Base-by-base conservation (phyloP, 2,888 invertebrate genomes). In the Pantelozetes paolii region DNA sequence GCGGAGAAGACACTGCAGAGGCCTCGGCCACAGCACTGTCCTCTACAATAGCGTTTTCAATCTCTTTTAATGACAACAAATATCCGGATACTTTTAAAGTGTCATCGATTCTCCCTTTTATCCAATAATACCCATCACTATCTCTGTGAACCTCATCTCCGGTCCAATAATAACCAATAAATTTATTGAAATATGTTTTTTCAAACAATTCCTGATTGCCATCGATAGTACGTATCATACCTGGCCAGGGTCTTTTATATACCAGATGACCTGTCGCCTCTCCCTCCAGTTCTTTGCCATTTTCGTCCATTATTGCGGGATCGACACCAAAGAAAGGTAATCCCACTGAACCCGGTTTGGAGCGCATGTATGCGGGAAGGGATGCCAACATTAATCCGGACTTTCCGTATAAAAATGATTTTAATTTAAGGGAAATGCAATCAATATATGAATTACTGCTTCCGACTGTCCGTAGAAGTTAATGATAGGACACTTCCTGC, bases 391-490 rank as follows among this genome's bases (percentile, higher is more conserved):
- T 92, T 84, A 98, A 97, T 0, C 98, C 98, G 11, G 98, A 98
- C 80, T 80, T 64, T n/a, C 76, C 75, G 57, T 18, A 42, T 23
- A 23, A 23, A 74, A 15, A 42, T 57, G 36, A 69, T 42, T 32
- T 28, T n/a, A 50, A 45, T 71, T 57, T 50, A 42, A 15, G 30
- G 48, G 26, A n/a, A 15, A 5, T 62, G 57, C 40, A 18, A 71
- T 13, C 57, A 18, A 40, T 40, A 45, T 32, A 18, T 30, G 2
- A 26, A 80, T 78, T 79, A 84, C 85, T 6, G 98, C 99, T 85
- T 99, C 99, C 0, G 99, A 99, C 85, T 99, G 99, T 98, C 98
- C 99, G 84, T 95, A 99, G 0, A 99, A 99, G 82, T 99, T 99
- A 0, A 92, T 93, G 80, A 99, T 90, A 73, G 96, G 92, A 83